phyloP scores from a whole-genome alignment of 35 echinoderm and acorn worm species.

The Ophiothrix spiculata region DNA sequence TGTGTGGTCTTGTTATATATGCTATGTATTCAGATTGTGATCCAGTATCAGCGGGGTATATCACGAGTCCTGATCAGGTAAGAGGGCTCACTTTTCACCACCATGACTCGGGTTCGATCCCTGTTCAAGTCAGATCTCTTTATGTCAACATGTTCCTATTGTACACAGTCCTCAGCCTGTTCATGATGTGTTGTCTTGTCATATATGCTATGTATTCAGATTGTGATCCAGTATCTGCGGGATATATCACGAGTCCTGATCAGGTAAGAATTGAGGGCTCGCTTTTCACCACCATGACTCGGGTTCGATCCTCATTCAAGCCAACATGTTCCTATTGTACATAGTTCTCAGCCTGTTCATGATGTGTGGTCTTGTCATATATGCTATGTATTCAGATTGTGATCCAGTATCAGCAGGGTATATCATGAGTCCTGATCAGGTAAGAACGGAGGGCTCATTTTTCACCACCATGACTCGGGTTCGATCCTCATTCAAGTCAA shows the following conservation, averaged over 20 bases:
- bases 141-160: constrained; percentile 56
- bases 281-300: too few relatives aligned
- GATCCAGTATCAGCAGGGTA: constrained; percentile 57
- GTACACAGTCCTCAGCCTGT: constrained; percentile 45
- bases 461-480: too few relatives aligned
- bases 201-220: constrained; percentile 64
- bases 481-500: constrained; percentile 74
- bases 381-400: constrained; percentile 62
- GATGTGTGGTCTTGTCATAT: constrained; percentile 74
- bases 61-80: constrained; percentile 67
- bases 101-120: too few relatives aligned
- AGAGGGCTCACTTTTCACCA: too few relatives aligned
- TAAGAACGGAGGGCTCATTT: too few relatives aligned
- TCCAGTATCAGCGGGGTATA: constrained; percentile 46
- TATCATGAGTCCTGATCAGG: constrained; percentile 61
- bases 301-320: too few relatives aligned
- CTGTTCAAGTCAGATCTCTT: constrained; percentile 61
- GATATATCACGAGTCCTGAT: constrained; percentile 43
- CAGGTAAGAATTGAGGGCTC: too few relatives aligned
- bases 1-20: constrained; percentile 76
- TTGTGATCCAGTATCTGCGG: constrained; percentile 65
- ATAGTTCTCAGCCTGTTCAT: constrained; percentile 53
- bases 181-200: constrained; percentile 68
- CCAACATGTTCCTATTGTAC: constrained; percentile 50
- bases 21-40: constrained; percentile 67